These are phyloP conservation scores for Charina bottae DNA, from an alignment of 2,113 vertebrate genomes.

Conservation along the genomic window DNA sequence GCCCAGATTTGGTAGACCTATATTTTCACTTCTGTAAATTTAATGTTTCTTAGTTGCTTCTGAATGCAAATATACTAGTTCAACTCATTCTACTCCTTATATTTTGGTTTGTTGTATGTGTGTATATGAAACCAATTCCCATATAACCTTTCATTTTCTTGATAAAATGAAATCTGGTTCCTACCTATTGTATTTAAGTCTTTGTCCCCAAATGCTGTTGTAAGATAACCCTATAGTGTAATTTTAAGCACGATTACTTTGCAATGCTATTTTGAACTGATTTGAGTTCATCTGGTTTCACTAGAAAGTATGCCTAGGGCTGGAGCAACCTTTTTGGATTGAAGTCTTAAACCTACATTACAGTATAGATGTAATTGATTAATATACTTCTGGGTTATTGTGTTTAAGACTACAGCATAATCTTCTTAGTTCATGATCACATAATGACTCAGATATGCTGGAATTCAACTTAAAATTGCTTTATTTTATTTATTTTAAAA, in stretches of 20 bases:
- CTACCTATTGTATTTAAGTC: neutral
- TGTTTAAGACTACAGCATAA: neutral
- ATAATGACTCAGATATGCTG: neutral
- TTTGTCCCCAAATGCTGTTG: neutral
- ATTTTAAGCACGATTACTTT: neutral
- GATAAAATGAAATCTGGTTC: neutral
- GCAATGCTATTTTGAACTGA: neutral
- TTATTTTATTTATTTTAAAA: neutral
- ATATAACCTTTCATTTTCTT: neutral
- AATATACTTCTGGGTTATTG: neutral
- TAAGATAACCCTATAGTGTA: neutral
- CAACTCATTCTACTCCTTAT: neutral
- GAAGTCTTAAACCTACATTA: neutral
- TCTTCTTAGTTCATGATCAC: neutral
- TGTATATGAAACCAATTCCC: neutral
- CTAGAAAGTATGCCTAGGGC: neutral
- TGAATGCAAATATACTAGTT: neutral
- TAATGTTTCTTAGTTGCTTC: neutral
- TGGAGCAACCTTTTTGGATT: neutral
- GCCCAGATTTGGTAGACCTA: neutral
- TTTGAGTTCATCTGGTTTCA: neutral
- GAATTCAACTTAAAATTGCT: constrained; percentile 1
- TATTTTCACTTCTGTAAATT: neutral
- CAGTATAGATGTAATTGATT: neutral
- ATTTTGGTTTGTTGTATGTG: neutral